phyloP scores from a whole-genome alignment of 2,113 vertebrate genomes.

The Chaenocephalus aceratus region DNA sequence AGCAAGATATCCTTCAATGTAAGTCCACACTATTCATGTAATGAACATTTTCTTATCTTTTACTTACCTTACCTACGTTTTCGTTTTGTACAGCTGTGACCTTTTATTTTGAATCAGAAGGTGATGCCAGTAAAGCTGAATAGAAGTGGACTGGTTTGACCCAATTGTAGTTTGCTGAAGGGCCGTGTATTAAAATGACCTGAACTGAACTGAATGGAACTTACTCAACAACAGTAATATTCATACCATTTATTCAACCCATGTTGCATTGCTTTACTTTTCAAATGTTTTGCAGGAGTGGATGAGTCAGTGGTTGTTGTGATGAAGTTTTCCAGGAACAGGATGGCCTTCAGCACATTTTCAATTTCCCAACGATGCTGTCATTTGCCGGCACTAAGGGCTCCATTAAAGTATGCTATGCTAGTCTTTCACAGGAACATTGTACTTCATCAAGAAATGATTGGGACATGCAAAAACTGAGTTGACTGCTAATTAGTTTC shows the following conservation, averaged over 20 bases:
- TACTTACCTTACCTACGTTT: neutral
- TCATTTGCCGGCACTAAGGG: conserved; percentile 79
- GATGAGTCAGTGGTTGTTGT: conserved; percentile 78
- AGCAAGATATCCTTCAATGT: conserved; percentile 24
- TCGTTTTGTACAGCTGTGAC: neutral
- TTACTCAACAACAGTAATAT: neutral
- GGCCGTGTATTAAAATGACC: conserved; percentile 1
- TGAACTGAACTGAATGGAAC: neutral
- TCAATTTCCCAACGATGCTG: conserved; percentile 80
- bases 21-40: conserved; percentile 11
- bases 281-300: conserved; percentile 62
- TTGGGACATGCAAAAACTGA: conserved; percentile 21
- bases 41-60: conserved; percentile 19
- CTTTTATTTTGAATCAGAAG: neutral
- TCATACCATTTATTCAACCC: neutral
- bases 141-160: conserved; percentile 1
- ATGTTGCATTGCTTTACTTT: neutral
- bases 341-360: conserved; percentile 71
- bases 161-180: neutral
- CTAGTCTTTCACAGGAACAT: conserved; percentile 5
- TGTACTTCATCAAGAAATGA: conserved; percentile 50
- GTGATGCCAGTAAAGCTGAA: neutral
- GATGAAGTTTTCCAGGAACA: conserved; percentile 78
- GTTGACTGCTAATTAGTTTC: conserved; percentile 35
- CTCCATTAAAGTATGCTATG: conserved; percentile 77